phyloP scores from a whole-genome alignment of 2,113 vertebrate species.

The Syngnathus typhle region DNA sequence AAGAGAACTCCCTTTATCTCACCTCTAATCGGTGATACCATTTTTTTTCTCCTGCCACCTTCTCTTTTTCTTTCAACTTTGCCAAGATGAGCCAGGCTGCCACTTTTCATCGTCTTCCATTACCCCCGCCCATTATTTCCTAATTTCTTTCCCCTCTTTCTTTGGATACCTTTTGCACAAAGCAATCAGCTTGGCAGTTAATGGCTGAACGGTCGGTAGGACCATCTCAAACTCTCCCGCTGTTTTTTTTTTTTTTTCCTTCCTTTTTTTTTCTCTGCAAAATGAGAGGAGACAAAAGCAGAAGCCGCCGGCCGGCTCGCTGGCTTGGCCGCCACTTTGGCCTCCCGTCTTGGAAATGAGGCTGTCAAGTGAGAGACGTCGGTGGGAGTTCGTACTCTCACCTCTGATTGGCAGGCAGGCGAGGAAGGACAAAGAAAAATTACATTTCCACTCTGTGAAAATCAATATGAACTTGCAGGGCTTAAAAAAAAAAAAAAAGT shows the following conservation, averaged over 20 bases:
- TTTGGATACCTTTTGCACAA: constrained; percentile 59
- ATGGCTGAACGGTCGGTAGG: constrained; percentile 54
- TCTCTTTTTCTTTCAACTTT: constrained; percentile 27
- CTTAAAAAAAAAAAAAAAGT: neutral
- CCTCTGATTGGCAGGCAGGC: neutral
- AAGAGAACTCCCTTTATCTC: constrained; percentile 8
- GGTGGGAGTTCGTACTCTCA: constrained; percentile 16
- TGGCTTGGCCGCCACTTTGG: constrained; percentile 9
- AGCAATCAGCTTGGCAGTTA: constrained; percentile 67
- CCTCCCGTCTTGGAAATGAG: constrained; percentile 35
- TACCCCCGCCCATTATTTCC: constrained; percentile 67
- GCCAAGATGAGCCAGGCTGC: constrained; percentile 53
- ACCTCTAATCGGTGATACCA: constrained; percentile 11
- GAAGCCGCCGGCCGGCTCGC: constrained; percentile 8
- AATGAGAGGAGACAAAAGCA: constrained; percentile 57
- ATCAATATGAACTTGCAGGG: neutral
- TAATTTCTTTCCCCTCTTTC: constrained; percentile 67
- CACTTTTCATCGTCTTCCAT: constrained; percentile 72
- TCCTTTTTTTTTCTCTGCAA: constrained; percentile 22
- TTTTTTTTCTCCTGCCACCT: constrained; percentile 21
- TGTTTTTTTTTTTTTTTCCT: constrained; percentile 24
- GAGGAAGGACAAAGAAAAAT: constrained; percentile 4
- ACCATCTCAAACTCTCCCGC: constrained; percentile 26
- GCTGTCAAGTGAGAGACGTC: constrained; percentile 26
- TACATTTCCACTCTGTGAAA: neutral